Base-by-base conservation (phyloP, 2,797 vertebrate species). In the Alca torda region DNA sequence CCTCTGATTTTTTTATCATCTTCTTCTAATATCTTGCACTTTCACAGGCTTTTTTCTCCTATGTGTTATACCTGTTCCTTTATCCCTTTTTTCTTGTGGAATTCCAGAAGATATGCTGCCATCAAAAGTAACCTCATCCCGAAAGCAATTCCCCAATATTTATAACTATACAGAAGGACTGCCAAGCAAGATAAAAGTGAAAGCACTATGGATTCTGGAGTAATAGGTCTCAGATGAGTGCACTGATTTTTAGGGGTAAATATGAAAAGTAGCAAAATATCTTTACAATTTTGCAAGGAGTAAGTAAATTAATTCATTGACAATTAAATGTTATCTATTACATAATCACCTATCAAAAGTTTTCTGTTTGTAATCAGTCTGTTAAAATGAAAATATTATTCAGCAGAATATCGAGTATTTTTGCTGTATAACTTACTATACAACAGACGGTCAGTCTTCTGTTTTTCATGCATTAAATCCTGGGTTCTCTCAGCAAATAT, bases 391-490 rank as follows among this genome's bases (percentile, higher is more conserved):
- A 84, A 64, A 39, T 50, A 50, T 61, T 76, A 35, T 43, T 82
- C 14, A 53, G 35, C 67, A 79, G 24, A 85, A 53, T 39, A 89
- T 26, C 10, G 9, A 61, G 3, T 53, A 63, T 56, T 94, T 72
- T 93, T 90, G 81, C 5, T 39, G 50, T 11, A 59, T 77, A 80
- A 95, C 98, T 95, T 98, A 99, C 98, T 99, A 80, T 98, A 99
- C 10, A 99, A 98, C 74, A 99, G 98, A n/a, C 97, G 87, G 94
- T 99, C 98, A 0, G 98, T 99, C 94, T 99, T 99, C 97, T 99
- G 98, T 80, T 99, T 99, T 98, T 99, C 99, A 26, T 98, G 98
- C 97, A 97, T 98, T 97, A 99, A 98, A 92, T 99, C 98, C 80
- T 99, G 98, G 1, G 98, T 99, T 45, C 98, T 97, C 95, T 99